These are phyloP conservation scores for Rhopalosiphum nymphaeae DNA, from an alignment of 2,888 invertebrate species.

Conservation along the genomic window DNA sequence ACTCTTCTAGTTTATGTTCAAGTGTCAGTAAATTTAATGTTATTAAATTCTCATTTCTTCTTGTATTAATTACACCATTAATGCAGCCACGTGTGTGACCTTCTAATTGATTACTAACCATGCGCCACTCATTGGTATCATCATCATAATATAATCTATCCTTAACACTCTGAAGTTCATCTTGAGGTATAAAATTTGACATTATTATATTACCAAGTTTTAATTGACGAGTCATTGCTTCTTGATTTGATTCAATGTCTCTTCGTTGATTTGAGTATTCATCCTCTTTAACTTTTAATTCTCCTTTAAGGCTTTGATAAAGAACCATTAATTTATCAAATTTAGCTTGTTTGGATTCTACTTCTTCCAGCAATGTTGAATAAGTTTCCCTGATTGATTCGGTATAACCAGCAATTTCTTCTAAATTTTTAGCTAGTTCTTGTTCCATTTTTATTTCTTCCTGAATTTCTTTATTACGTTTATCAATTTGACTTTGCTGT, in stretches of 20 bases:
- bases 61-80: slow-evolving; percentile 68
- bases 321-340: slow-evolving; percentile 91
- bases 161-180: slow-evolving; percentile 82
- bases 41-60: slow-evolving; percentile 77
- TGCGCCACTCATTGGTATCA: slow-evolving; percentile 83
- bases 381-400: slow-evolving; percentile 92
- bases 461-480: slow-evolving; percentile 83
- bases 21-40: slow-evolving; percentile 83
- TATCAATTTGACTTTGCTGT: slow-evolving; percentile 90
- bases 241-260: slow-evolving; percentile 91
- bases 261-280: slow-evolving; percentile 92
- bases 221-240: slow-evolving; percentile 90
- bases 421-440: slow-evolving; percentile 94
- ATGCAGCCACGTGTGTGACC: slow-evolving; percentile 63
- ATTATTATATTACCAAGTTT: slow-evolving; percentile 90
- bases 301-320: slow-evolving; percentile 77
- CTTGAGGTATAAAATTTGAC: slow-evolving; percentile 90
- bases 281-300: slow-evolving; percentile 85
- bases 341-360: slow-evolving; percentile 95
- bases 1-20: slow-evolving; percentile 81
- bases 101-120: slow-evolving; percentile 69
- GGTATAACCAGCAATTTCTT: slow-evolving; percentile 93
- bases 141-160: slow-evolving; percentile 84
- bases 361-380: slow-evolving; percentile 93
- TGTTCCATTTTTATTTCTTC: slow-evolving; percentile 76